phyloP scores from a whole-genome alignment of 2,797 vertebrate species.

The Pangasius djambal region DNA sequence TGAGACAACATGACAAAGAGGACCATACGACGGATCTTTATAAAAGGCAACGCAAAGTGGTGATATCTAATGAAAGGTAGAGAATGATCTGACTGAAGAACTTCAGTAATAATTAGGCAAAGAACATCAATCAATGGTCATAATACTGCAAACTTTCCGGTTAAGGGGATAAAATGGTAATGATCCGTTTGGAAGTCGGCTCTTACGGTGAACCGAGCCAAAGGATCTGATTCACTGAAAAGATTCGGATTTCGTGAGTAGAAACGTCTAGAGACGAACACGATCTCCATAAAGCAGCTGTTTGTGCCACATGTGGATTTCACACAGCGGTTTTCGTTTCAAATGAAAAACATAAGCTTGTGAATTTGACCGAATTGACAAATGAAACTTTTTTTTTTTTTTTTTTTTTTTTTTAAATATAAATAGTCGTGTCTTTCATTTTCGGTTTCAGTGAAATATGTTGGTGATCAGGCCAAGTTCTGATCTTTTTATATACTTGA shows the following conservation, averaged over 20 bases:
- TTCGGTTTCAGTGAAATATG: neutral
- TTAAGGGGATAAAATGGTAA: neutral
- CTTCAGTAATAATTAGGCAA: neutral
- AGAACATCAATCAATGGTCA: neutral
- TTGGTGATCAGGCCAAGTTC: neutral
- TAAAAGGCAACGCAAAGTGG: too few species aligned
- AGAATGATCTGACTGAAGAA: neutral
- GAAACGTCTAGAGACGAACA: neutral
- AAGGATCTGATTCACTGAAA: neutral
- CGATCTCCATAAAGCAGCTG: neutral
- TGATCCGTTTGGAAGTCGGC: neutral
- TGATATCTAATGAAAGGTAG: neutral
- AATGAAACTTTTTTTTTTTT: neutral
- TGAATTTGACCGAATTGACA: neutral
- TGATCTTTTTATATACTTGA: neutral
- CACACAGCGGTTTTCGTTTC: neutral
- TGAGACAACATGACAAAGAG: neutral
- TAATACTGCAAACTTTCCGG: neutral
- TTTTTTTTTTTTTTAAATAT: neutral
- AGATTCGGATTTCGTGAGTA: neutral
- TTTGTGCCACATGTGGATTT: neutral
- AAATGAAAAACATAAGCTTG: neutral
- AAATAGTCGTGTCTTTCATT: neutral
- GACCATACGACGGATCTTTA: neutral
- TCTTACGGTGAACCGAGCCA: neutral